A percentile compares a stretch with the other conserved stretches of the same genome.
These are phyloP conservation scores for Pseudochaenichthys georgianus DNA, from an alignment of 2,797 vertebrate genomes.

Conservation along the genomic window DNA sequence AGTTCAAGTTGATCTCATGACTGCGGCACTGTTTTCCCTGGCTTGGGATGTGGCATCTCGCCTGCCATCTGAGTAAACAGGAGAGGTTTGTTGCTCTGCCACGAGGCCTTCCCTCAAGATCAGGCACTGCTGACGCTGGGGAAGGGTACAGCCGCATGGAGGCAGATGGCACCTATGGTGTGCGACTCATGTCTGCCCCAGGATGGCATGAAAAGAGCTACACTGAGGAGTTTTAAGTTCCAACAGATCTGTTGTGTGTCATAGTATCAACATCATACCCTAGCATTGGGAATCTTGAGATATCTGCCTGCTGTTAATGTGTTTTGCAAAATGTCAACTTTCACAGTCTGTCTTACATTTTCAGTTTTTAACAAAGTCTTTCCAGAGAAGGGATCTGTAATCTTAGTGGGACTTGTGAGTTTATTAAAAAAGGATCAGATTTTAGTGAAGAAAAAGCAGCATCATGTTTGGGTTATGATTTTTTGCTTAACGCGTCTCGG, in stretches of 20 bases:
- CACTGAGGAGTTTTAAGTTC: slow-evolving; percentile 31
- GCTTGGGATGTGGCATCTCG: slow-evolving; percentile 70
- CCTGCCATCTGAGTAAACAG: slow-evolving; percentile 76
- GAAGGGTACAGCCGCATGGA: slow-evolving; percentile 55
- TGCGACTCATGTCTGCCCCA: slow-evolving; percentile 52
- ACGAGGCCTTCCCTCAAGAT: slow-evolving; percentile 68
- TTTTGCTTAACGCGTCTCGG: background rate
- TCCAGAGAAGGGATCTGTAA: background rate
- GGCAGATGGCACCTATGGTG: slow-evolving; percentile 74
- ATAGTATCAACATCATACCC: background rate
- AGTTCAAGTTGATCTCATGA: slow-evolving; percentile 69
- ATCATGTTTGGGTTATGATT: background rate
- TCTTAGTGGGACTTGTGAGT: background rate
- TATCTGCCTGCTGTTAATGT: background rate
- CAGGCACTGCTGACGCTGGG: slow-evolving; percentile 59
- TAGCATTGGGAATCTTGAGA: background rate
- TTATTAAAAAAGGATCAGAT: background rate
- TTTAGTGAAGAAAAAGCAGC: background rate
- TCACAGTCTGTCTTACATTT: slow-evolving; percentile 2
- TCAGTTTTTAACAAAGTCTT: background rate
- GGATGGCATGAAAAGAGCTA: slow-evolving; percentile 57
- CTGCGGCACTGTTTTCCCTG: slow-evolving; percentile 61
- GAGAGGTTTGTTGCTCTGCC: slow-evolving; percentile 71
- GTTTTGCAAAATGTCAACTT: background rate
- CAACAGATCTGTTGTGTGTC: slow-evolving; percentile 5